Evolutionary conservation across 2,888 invertebrate species (phyloP).

Genomic region (Xylota sylvarum): DNA sequence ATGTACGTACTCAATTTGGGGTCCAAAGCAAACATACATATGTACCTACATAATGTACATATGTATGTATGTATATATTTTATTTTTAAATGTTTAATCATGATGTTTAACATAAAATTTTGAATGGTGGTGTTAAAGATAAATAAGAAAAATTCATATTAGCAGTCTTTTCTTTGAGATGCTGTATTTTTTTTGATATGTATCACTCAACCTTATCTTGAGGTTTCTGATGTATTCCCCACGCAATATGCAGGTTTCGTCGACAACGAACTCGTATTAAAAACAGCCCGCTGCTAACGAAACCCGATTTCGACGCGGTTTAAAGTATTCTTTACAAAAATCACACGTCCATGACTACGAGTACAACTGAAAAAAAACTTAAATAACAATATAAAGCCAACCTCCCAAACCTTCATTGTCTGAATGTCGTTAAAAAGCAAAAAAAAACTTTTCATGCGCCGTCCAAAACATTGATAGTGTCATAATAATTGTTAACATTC

Average conservation of each 20-base stretch:
- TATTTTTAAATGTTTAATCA: too few species aligned
- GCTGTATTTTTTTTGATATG: too few species aligned
- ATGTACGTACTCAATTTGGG: too few species aligned
- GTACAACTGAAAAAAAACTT: conserved; percentile 32
- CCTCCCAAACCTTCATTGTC: conserved; percentile 2
- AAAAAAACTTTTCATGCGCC: conserved; percentile 32
- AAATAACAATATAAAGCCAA: conserved; percentile 30
- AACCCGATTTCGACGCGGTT: conserved; percentile 93
- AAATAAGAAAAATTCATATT: too few species aligned
- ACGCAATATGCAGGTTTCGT: conserved; percentile 97
- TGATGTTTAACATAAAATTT: too few species aligned
- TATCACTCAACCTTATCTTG: too few species aligned
- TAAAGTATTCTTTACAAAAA: conserved; percentile 2
- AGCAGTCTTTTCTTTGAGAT: too few species aligned
- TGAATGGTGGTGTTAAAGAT: too few species aligned
- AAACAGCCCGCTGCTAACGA: conserved; percentile 93
- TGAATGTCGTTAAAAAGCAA: conserved; percentile 36
- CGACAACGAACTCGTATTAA: conserved; percentile 94
- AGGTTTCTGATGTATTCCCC: conserved; percentile 82
- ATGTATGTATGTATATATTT: too few species aligned
- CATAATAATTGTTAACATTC: conserved; percentile 75
- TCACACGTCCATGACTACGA: too few species aligned
- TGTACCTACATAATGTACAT: too few species aligned
- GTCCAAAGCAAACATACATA: too few species aligned
- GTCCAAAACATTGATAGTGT: conserved; percentile 52